phyloP scores from a whole-genome alignment of 1,140 invertebrate species.

The Drosophila grimshawi region DNA sequence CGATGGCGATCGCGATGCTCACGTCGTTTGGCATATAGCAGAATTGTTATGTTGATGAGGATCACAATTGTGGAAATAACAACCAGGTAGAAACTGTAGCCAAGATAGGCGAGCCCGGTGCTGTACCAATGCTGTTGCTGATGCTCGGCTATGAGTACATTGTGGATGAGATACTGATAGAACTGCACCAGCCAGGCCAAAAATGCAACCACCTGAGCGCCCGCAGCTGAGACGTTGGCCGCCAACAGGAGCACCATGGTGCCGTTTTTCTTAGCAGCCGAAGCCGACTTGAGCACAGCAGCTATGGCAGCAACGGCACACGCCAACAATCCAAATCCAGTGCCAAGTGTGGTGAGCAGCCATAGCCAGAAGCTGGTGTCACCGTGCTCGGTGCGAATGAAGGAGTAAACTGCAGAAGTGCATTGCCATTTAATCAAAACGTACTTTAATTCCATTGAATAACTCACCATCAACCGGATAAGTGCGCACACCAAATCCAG shows the following conservation, averaged over 20 bases:
- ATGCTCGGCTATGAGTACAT: conserved; percentile 72
- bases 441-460: background rate
- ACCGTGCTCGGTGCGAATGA: conserved; percentile 72
- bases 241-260: conserved; percentile 77
- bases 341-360: conserved; percentile 77
- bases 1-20: conserved; percentile 64
- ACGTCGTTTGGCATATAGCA: conserved; percentile 65
- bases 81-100: conserved; percentile 83
- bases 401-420: conserved; percentile 61
- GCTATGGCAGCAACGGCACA: conserved; percentile 80
- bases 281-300: conserved; percentile 78
- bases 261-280: conserved; percentile 71
- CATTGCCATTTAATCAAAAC: background rate
- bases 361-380: conserved; percentile 80
- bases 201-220: conserved; percentile 77
- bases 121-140: conserved; percentile 77
- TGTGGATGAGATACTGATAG: conserved; percentile 77
- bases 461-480: conserved; percentile 64
- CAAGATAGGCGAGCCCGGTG: conserved; percentile 70
- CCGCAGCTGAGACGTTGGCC: conserved; percentile 73
- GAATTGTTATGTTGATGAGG: conserved; percentile 70
- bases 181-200: conserved; percentile 82
- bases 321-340: conserved; percentile 73
- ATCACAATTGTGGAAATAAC: conserved; percentile 74
- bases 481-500: conserved; percentile 92